phyloP scores from a whole-genome alignment of 2,113 vertebrate species.

The Actinemys pallida region DNA sequence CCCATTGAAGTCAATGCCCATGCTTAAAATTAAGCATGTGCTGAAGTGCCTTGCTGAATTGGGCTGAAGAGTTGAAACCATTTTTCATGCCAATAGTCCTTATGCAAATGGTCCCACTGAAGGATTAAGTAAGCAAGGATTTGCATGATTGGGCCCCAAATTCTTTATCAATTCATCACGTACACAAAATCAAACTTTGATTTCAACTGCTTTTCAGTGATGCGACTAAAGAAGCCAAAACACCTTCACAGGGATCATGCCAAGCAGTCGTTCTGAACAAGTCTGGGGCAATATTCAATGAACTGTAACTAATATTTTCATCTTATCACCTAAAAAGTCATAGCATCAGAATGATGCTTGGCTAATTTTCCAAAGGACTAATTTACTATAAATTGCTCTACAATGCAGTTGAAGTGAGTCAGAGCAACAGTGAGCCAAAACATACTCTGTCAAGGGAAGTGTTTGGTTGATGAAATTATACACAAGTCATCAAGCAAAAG shows the following conservation, averaged over 20 bases:
- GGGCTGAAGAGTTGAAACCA: background rate
- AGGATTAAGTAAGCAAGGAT: background rate
- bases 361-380: constrained; percentile 63
- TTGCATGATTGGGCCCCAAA: background rate
- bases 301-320: constrained; percentile 49
- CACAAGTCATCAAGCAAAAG: constrained; percentile 76
- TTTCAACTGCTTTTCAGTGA: constrained; percentile 12
- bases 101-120: background rate
- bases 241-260: constrained; percentile 2
- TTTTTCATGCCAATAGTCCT: background rate
- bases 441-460: constrained; percentile 67
- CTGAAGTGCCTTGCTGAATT: background rate
- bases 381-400: constrained; percentile 60
- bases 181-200: background rate
- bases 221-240: constrained; percentile 2
- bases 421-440: constrained; percentile 66
- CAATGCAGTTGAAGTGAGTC: constrained; percentile 53
- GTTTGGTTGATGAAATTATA: constrained; percentile 76
- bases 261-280: constrained; percentile 46
- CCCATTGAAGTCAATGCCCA: background rate
- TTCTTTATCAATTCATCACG: background rate
- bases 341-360: constrained; percentile 55
- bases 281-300: constrained; percentile 19
- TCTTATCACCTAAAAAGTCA: constrained; percentile 55
- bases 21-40: background rate